A percentile compares a stretch with the other conserved stretches of the same genome.
These are phyloP conservation scores for Drosophila funebris DNA, from an alignment of 1,140 invertebrate species.

Conservation along the genomic window DNA sequence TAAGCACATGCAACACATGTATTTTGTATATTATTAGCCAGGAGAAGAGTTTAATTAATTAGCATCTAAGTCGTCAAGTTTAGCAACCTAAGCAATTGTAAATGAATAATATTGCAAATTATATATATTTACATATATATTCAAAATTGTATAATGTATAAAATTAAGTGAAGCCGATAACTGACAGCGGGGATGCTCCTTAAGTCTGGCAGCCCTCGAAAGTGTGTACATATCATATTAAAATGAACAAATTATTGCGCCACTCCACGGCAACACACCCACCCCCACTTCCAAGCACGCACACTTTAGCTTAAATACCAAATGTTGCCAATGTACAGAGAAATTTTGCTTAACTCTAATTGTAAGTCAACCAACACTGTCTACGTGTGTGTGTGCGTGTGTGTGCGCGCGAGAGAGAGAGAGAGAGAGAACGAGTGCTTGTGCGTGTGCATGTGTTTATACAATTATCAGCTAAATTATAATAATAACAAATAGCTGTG, in stretches of 20 bases:
- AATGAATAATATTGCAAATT: neutral
- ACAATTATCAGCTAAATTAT: neutral
- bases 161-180: conserved; percentile 12
- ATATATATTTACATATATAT: too few relatives aligned
- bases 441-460: neutral
- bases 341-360: too few relatives aligned
- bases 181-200: conserved; percentile 5
- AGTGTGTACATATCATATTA: conserved; percentile 17
- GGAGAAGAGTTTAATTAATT: neutral
- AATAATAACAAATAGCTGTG: neutral
- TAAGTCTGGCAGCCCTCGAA: neutral
- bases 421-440: neutral
- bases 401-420: too few relatives aligned
- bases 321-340: conserved; percentile 34
- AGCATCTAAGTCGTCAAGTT: neutral
- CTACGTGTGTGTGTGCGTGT: neutral
- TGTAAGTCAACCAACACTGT: neutral
- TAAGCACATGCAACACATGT: too few relatives aligned
- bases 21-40: conserved; percentile 3
- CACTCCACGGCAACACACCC: neutral
- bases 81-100: neutral
- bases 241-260: neutral
- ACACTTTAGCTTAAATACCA: neutral
- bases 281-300: neutral
- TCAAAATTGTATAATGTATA: neutral